Evolutionary conservation across 2,888 invertebrate species (phyloP).

Genomic region (Creontiades dilutus): DNA sequence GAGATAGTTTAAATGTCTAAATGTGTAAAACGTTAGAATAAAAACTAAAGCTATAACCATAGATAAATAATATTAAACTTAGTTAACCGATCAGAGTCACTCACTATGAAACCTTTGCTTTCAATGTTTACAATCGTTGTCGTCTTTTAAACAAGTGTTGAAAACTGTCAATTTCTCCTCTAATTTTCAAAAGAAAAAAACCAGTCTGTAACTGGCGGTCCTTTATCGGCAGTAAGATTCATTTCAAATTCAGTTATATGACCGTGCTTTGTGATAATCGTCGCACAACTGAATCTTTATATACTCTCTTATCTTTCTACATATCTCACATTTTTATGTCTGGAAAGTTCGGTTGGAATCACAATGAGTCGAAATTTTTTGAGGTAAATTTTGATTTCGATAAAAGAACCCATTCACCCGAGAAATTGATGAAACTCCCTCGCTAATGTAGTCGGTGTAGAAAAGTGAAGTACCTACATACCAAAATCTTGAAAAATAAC

Average conservation of each 20-base stretch:
- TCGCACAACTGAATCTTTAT: constrained; percentile 41
- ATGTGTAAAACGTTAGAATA: background rate
- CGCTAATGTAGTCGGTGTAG: background rate
- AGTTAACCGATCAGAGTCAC: constrained; percentile 65
- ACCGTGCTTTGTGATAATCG: constrained; percentile 8
- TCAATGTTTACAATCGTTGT: constrained; percentile 57
- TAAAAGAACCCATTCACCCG: too few species aligned
- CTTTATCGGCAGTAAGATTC: background rate
- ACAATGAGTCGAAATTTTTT: background rate
- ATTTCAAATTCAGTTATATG: background rate
- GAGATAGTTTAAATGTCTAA: constrained; percentile 51
- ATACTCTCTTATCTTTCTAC: constrained; percentile 5
- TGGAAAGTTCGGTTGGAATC: background rate
- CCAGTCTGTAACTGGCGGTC: background rate
- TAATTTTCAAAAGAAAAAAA: background rate
- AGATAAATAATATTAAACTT: constrained; percentile 29
- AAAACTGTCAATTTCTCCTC: constrained; percentile 35
- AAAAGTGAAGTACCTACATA: constrained; percentile 27
- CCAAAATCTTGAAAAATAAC: background rate
- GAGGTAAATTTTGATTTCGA: too few species aligned
- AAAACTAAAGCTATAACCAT: background rate
- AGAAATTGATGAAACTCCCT: too few species aligned
- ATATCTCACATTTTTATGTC: background rate
- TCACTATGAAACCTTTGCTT: constrained; percentile 65
- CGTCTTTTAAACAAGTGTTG: constrained; percentile 43